Base-by-base conservation (phyloP, 2,888 invertebrate genomes). In the Anodontia alba region DNA sequence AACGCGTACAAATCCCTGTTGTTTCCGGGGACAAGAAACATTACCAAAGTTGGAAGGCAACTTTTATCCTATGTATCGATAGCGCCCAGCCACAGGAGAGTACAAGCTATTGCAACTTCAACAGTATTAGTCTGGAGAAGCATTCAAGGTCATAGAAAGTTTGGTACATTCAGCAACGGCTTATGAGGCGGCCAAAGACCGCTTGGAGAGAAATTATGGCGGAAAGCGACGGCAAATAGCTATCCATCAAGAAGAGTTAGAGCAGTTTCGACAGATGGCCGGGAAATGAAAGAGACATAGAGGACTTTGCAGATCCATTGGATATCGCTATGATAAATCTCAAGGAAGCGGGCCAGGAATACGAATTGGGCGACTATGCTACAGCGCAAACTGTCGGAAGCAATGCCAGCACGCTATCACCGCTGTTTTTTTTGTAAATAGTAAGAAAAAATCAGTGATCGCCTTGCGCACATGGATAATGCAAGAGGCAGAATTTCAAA, bases 71-170 rank as follows among this genome's bases (percentile, higher is more conserved):
- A n/a, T n/a, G n/a, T n/a, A n/a, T n/a, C n/a, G n/a, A n/a, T n/a
- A n/a, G n/a, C n/a, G n/a, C n/a, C n/a, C n/a, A n/a, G n/a, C n/a
- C n/a, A n/a, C n/a, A n/a, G n/a, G n/a, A n/a, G n/a, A n/a, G n/a
- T n/a, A n/a, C n/a, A n/a, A n/a, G n/a, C n/a, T n/a, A n/a, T n/a
- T 86, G 68, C 83, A 86, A 31, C 49, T 86, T 8, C 26, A 79
- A 17, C 82, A 86, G 36, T 86, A 79, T 67, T 49, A 83, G n/a
- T 20, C 51, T n/a, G 83, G 86, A 42, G 71, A 79, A 23, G 77
- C 79, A 17, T 42, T 77, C 8, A 78, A 75, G 29, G 72, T 46
- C 17, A 71, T 81, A 15, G 83, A 83, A 23, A 54, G 79, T 42
- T 51, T 79, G 0, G 79, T 76, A 29, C 72, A 83, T 46, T 79